Conservation (phyloP, 2,797 vertebrate genomes). For the Calcarius lapponicus region DNA sequence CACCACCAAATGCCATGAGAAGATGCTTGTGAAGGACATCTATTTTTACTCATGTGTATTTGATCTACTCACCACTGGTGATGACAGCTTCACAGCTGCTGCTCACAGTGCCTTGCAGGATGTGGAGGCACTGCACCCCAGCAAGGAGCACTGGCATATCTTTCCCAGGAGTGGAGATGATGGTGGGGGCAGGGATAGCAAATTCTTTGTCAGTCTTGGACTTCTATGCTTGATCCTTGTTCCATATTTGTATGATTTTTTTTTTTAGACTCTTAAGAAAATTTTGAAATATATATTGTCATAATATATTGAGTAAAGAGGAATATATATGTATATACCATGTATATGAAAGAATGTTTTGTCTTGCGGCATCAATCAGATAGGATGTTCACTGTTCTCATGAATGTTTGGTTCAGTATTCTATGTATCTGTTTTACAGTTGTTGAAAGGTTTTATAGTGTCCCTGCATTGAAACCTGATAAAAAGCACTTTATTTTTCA, state of each 20-base stretch:
- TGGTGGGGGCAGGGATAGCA: background rate
- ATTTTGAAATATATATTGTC: slow-evolving; percentile 82
- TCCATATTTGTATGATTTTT: slow-evolving; percentile 74
- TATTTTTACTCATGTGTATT: slow-evolving; percentile 97
- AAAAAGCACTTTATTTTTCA: slow-evolving; percentile 98
- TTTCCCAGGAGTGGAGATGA: slow-evolving; percentile 79
- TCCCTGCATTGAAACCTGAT: slow-evolving; percentile 83
- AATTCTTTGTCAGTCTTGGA: slow-evolving; percentile 59
- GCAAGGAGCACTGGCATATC: slow-evolving; percentile 90
- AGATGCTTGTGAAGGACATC: slow-evolving; percentile 91
- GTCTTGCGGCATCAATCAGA: slow-evolving; percentile 72
- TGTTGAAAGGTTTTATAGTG: slow-evolving; percentile 82
- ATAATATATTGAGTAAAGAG: slow-evolving; percentile 84
- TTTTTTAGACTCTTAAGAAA: slow-evolving; percentile 66
- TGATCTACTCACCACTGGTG: slow-evolving; percentile 95
- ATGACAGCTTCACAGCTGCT: slow-evolving; percentile 91
- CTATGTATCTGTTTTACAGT: slow-evolving; percentile 77
- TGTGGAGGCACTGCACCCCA: slow-evolving; percentile 90
- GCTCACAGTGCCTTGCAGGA: slow-evolving; percentile 92
- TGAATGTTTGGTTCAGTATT: slow-evolving; percentile 80
- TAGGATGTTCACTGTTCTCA: slow-evolving; percentile 79
- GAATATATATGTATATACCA: slow-evolving; percentile 82
- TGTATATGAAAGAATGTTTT: slow-evolving; percentile 79
- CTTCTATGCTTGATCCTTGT: slow-evolving; percentile 75
- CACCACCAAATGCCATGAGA: slow-evolving; percentile 86